Evolutionary conservation across 2,797 vertebrate species (phyloP).

Genomic region (Gallirallus australis): DNA sequence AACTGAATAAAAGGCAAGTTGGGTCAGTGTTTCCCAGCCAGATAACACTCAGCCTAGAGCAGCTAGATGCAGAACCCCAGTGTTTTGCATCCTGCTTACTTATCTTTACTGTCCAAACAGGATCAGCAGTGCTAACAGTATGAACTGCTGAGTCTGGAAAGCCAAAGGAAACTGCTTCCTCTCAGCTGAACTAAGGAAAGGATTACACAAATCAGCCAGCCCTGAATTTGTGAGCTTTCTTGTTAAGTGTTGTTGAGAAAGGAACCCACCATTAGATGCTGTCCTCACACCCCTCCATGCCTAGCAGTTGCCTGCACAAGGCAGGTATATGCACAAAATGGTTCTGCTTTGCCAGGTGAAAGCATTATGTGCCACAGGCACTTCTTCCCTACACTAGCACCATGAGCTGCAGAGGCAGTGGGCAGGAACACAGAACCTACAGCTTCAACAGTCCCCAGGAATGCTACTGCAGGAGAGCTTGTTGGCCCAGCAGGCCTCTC

Average conservation of each 20-base stretch:
- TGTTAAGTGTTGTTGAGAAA: neutral
- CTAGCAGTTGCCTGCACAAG: neutral
- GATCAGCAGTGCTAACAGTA: slow-evolving; percentile 58
- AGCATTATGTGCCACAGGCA: neutral
- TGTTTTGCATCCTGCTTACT: slow-evolving; percentile 40
- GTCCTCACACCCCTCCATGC: neutral
- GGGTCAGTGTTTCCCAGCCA: neutral
- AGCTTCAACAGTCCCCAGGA: neutral
- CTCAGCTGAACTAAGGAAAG: slow-evolving; percentile 43
- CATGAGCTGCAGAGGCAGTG: neutral
- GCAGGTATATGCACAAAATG: neutral
- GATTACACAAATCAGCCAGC: slow-evolving; percentile 16
- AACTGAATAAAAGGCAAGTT: neutral
- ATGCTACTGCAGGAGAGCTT: neutral
- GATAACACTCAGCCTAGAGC: neutral
- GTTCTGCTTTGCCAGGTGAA: neutral
- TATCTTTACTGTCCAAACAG: slow-evolving; percentile 48
- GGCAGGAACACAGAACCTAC: neutral
- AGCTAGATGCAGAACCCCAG: neutral
- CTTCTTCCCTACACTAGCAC: neutral
- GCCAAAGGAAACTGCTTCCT: slow-evolving; percentile 53
- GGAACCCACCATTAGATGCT: neutral
- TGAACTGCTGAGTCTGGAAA: slow-evolving; percentile 69
- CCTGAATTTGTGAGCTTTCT: neutral
- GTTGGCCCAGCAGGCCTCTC: neutral